Conservation (phyloP, 2,113 vertebrate species). For the Peromyscus polionotus region DNA sequence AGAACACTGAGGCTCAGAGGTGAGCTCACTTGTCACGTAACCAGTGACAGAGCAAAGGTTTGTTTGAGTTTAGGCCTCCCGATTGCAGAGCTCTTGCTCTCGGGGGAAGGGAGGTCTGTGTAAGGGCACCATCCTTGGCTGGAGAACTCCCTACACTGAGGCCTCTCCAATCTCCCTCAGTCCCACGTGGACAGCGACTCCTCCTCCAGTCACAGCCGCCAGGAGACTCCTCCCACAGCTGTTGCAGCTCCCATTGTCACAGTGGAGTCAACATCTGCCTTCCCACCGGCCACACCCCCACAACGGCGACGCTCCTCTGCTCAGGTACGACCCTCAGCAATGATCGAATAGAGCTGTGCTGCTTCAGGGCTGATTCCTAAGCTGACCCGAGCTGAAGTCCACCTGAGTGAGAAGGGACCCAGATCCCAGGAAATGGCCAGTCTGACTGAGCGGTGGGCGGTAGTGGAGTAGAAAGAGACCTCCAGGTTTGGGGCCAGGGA, state of each 20-base stretch:
- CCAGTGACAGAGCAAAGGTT: background rate
- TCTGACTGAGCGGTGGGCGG: no score
- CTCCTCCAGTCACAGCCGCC: constrained; percentile 92
- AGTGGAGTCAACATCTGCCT: constrained; percentile 92
- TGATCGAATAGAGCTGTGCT: no score
- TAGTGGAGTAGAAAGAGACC: background rate
- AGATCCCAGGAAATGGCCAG: background rate
- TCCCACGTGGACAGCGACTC: constrained; percentile 94
- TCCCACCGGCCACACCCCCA: constrained; percentile 89
- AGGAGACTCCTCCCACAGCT: constrained; percentile 92
- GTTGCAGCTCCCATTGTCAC: constrained; percentile 91
- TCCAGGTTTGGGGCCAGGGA: background rate
- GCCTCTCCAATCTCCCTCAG: constrained; percentile 84
- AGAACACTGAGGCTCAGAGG: constrained; percentile 66
- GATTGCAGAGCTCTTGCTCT: constrained; percentile 38
- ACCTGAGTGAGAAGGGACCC: background rate
- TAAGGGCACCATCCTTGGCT: constrained; percentile 22
- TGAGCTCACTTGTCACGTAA: constrained; percentile 61
- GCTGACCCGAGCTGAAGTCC: background rate
- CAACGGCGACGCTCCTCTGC: constrained; percentile 83
- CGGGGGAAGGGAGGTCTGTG: constrained; percentile 35
- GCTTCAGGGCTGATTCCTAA: background rate
- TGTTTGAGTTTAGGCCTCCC: constrained; percentile 22
- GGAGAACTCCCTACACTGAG: constrained; percentile 49
- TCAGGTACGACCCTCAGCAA: constrained; percentile 85